Evolutionary conservation across 2,113 vertebrate species (phyloP), one percentile per base, ranked within the genome.

Genomic region (Spea multiplicata): DNA sequence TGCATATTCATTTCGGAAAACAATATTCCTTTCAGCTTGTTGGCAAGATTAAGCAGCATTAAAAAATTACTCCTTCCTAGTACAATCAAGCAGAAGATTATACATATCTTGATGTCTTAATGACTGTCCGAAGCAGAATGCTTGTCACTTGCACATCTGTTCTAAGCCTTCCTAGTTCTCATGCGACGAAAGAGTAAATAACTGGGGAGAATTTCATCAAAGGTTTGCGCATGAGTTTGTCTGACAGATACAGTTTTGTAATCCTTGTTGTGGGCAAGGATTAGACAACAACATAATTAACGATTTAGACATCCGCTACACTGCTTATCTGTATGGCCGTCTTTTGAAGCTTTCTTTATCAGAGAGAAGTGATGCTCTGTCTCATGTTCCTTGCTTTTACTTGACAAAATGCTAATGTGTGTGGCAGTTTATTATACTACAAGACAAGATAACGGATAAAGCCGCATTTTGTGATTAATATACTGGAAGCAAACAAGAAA

Each of bases 201-300:
- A 49, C 14, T 2, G 17, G 16, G 45, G 46, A 6, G 12, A 62
- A 17, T 48, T 71, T 10, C 49, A 50, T 71, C n/a, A 62, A 16
- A 61, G 14, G 44, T 49, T 49, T 16, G 12, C 46, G 55, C 44
- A 48, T 61, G 70, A 44, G 10, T 46, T 71, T 71, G 6, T 71
- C 8, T 53, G 69, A 71, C 8, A 44, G 30, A 57, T 72, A 30
- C 52, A 45, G 52, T 44, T 72, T 44, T 30, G 30, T 72, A 72
- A 72, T 72, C 71, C 71, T 12, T 72, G 71, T 59, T 72, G 71
- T 72, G 71, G 71, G 53, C 49, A 72, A 72, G 71, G 30, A 72
- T 72, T 72, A 72, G 52, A 59, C 52, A 44, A 72, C 52, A 72
- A 72, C 30, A 72, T 72, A 72, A 72, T 72, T 55, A 72, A 72